phyloP scores from a whole-genome alignment of 2,797 vertebrate species.

The Saxicola maurus region DNA sequence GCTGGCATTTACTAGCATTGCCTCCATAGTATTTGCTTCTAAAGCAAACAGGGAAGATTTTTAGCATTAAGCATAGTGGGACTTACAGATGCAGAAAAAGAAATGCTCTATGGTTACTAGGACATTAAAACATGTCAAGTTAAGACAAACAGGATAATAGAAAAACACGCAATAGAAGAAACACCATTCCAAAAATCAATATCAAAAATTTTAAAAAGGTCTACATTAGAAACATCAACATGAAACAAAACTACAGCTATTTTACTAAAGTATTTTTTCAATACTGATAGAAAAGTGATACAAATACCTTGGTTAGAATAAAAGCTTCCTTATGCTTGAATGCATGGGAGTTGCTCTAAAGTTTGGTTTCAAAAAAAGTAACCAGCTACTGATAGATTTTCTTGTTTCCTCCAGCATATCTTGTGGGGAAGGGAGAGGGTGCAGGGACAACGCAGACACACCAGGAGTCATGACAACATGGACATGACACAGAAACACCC shows the following conservation, averaged over 20 bases:
- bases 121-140: neutral
- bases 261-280: neutral
- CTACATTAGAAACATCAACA: neutral
- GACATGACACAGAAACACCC: neutral
- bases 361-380: neutral
- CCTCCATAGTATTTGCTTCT: neutral
- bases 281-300: neutral
- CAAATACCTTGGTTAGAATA: neutral
- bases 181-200: neutral
- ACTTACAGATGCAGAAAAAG: neutral
- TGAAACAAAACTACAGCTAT: neutral
- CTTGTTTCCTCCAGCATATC: neutral
- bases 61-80: neutral
- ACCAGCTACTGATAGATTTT: neutral
- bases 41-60: neutral
- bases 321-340: neutral
- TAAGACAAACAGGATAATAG: neutral
- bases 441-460: fast-evolving
- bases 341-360: neutral
- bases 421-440: fast-evolving
- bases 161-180: neutral
- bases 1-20: neutral
- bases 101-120: fast-evolving
- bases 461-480: neutral
- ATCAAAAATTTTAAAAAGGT: neutral